Evolutionary conservation across 1,140 invertebrate species (phyloP), one percentile per base, ranked within the genome.

Genomic region (Popillia japonica): DNA sequence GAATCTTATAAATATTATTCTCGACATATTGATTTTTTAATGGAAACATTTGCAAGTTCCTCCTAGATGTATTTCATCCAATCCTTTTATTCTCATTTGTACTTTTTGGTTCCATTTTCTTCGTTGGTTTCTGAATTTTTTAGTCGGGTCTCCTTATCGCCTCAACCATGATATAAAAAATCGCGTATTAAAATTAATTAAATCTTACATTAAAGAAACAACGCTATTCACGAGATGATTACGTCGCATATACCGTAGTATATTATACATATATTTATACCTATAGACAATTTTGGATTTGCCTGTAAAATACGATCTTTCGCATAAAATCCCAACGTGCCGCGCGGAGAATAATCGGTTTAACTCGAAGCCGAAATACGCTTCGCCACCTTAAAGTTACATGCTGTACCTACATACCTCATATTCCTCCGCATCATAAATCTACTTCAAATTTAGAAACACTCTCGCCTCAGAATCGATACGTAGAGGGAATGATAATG

Each of bases 371-470:
- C 14, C 17, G 48, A 55, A 55, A 55, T 55, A 55, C 17, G 48
- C 61, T 34, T 68, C 27, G 22, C 61, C 27, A 23, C 61, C 22
- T 20, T 11, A 14, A 68, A 68, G 61, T 68, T 68, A 68, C 61
- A 22, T 34, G 27, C 27, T 34, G 27, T 34, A 34, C 27, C 2
- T 68, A 11, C 27, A 68, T 68, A 68, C 20, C 61, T 27, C 27
- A 22, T 20, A 17, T 34, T 68, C 22, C 22, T 68, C 61, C 61
- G 22, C 17, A 34, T 68, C 61, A 68, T 68, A 68, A 68, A 68
- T 68, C 27, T 68, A 23, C 61, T 68, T 27, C 61, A 68, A 55
- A 68, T 68, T 68, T 68, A 68, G 22, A 68, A 68, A 23, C 22
- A 68, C 22, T 68, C 27, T 3, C 61, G 61, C 61, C 3, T 68